Percentiles rank a stretch among this genome's conserved stretches.
Evolutionary conservation across 2,888 invertebrate genomes (phyloP).

Genomic region (Ramazzottius varieornatus): DNA sequence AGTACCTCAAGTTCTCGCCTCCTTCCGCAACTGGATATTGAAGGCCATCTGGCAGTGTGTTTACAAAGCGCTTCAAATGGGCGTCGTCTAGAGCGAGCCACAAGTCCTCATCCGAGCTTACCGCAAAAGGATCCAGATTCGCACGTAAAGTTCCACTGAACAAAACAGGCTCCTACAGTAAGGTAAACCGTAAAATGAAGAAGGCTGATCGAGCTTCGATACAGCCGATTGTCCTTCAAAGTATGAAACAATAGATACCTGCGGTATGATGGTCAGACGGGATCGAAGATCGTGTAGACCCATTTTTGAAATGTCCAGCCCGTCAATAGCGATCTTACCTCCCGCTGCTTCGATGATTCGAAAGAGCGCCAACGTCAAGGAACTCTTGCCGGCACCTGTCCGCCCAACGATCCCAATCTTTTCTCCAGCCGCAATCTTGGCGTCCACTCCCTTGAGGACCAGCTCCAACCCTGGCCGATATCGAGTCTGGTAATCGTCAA

Average conservation of each 20-base stretch:
- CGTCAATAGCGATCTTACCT: conserved; percentile 16
- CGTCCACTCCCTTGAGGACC: conserved; percentile 50
- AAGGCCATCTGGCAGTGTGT: conserved; percentile 45
- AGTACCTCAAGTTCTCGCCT: conserved; percentile 44
- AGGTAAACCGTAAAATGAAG: neutral
- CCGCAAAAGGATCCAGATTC: conserved; percentile 70
- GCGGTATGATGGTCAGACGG: conserved; percentile 22
- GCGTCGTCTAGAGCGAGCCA: conserved; percentile 69
- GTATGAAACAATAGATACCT: conserved; percentile 11
- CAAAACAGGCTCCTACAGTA: conserved; percentile 58
- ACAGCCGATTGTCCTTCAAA: neutral
- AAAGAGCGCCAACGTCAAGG: conserved; percentile 16
- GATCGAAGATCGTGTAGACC: conserved; percentile 21
- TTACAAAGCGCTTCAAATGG: conserved; percentile 57
- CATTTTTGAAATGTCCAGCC: conserved; percentile 13
- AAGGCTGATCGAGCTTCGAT: neutral
- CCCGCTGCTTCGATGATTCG: conserved; percentile 16
- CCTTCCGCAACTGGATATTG: conserved; percentile 63
- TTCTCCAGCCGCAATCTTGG: conserved; percentile 49
- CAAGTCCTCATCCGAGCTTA: conserved; percentile 47
- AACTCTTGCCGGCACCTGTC: conserved; percentile 14
- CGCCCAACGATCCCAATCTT: conserved; percentile 25
- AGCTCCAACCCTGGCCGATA: conserved; percentile 63
- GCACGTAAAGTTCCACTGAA: conserved; percentile 68
- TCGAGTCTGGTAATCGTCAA: conserved; percentile 52